Base-by-base conservation (phyloP, 2,888 invertebrate species). In the Drosophila birchii region DNA sequence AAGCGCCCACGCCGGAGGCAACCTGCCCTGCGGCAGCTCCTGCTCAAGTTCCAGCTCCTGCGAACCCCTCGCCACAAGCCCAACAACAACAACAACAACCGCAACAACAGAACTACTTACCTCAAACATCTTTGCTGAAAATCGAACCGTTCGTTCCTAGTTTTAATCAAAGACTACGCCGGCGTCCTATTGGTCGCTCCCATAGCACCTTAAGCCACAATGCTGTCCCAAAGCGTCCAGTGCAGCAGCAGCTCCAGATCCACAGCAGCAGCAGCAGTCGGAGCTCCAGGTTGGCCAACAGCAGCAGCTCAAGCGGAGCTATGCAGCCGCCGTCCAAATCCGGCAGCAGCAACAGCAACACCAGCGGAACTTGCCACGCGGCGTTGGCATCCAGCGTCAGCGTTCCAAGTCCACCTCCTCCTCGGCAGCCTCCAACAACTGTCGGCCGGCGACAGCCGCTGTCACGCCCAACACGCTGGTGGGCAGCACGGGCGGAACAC, bases 81-180 rank as follows among this genome's bases (percentile, higher is more conserved):
- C 79, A 44, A 64, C 75, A 18, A 51, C 78, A 55, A 70, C 78
- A 55, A 70, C 78, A 51, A 55, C 76, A 68, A 60, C 54, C 23
- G 26, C 60, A 57, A 60, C 60, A 78, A 81, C 85, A 86, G 77
- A 81, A 83, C 81, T 85, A 90, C 79, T 85, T 91, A 90, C 92
- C 92, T 91, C 92, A 92, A 88, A 89, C 91, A 73, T 90, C 91
- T 81, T 87, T 92, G 89, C 89, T 93, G 86, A 93, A 92, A 91
- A 93, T 93, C 68, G 93, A 92, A 90, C 92, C 93, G 60, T 93
- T 93, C 79, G 91, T 93, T 90, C 93, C 93, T 91, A 92, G 90
- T 82, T 90, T 91, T 71, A 91, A 89, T 70, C 85, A 91, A 79
- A 88, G 91, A 77, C 88, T 91, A 75, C 90, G 91, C 71, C 86